These are phyloP conservation scores for Limnephilus marmoratus DNA, from an alignment of 2,888 invertebrate species.

Conservation along the genomic window DNA sequence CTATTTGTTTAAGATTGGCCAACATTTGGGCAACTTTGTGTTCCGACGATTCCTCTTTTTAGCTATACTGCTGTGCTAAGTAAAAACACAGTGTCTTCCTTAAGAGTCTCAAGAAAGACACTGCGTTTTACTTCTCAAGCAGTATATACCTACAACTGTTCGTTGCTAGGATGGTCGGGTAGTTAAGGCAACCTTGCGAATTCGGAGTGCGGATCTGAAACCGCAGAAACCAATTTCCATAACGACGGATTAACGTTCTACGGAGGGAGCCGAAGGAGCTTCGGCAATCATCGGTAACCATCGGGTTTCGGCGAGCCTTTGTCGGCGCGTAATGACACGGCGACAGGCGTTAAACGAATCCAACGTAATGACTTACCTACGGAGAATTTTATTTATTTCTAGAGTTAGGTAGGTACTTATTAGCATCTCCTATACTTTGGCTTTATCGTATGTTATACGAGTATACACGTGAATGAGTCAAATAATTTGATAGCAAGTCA, in stretches of 20 bases:
- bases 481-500: too few species aligned
- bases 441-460: not conserved
- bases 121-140: too few species aligned
- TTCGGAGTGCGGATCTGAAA: slow-evolving; percentile 41
- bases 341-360: slow-evolving; percentile 35
- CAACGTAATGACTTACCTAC: not conserved
- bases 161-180: not conserved
- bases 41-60: not conserved
- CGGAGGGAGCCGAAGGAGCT: slow-evolving; percentile 2
- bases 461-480: too few species aligned
- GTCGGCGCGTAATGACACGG: slow-evolving; percentile 41
- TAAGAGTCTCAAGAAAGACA: too few species aligned
- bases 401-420: not conserved
- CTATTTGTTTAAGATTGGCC: not conserved
- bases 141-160: not conserved
- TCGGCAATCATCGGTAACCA: not conserved
- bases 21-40: not conserved
- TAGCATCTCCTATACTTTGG: not conserved
- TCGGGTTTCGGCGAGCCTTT: slow-evolving; percentile 26
- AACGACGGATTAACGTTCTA: slow-evolving; percentile 31
- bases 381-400: not conserved
- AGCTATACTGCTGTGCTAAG: too few species aligned
- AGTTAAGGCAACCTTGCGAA: slow-evolving; percentile 36
- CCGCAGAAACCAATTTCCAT: slow-evolving; percentile 60
- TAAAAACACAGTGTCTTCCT: too few species aligned